Base-by-base conservation (phyloP, 2,113 vertebrate genomes). In the Illadopsis cleaveri region DNA sequence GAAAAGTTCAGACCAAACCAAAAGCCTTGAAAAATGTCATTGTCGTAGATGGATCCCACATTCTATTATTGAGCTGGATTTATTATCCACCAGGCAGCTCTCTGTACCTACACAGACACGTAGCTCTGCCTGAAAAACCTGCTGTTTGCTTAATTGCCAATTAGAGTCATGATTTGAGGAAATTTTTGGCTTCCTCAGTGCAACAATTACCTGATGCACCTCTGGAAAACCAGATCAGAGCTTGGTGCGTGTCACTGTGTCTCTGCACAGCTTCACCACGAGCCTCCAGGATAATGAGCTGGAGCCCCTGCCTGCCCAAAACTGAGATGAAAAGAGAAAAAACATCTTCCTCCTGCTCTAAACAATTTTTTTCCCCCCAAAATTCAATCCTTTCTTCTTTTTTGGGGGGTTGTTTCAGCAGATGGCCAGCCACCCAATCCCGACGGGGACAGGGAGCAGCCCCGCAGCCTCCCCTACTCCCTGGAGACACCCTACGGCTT, bases 401-500 rank as follows among this genome's bases (percentile, higher is more conserved):
- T 97, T 28, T 31, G 47, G 25, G 20, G 51, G 30, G 19, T 53
- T 91, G 42, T 98, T 98, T 82, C 95, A 99, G 99, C 98, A 97
- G 98, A 98, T 30, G 97, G 98, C 94, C 98, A 98, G 90, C 47
- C 96, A 51, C 95, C 98, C 82, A 99, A 98, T 83, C 85, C 96
- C 19, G 85, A 96, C 4, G 98, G 98, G 88, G 98, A 97, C 9
- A 98, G 97, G 68, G 98, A 98, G 76, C 98, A 98, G 94, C 98
- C 98, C 48, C 99, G 99, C 96, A 98, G 99, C 95, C 97, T 99
- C 60, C 99, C 99, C 27, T 99, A 99, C 96, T 99, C 99, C 7
- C 98, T 99, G 95, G 99, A 99, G 98, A 99, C 99, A 0, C 99
- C 99, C 0, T 99, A 99, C 11, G 99, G 99, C 90, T 99, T 99